Evolutionary conservation across 2,797 vertebrate species (phyloP).

Genomic region (Bovichtus diacanthus): DNA sequence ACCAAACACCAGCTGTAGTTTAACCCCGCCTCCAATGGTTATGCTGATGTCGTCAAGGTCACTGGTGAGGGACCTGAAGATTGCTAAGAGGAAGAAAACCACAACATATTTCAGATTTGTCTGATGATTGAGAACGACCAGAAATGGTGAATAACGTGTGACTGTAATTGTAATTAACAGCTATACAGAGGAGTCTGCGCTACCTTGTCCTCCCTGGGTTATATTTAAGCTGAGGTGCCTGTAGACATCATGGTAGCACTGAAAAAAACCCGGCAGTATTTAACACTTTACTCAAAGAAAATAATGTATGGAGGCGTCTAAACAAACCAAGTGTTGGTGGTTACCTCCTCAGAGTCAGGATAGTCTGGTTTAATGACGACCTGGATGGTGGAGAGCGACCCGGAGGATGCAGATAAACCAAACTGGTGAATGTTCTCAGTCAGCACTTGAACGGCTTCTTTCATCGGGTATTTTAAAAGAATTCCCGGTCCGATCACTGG

Average conservation of each 20-base stretch:
- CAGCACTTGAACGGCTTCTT: conserved; percentile 63
- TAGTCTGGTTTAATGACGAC: conserved; percentile 68
- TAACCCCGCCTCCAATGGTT: conserved; percentile 24
- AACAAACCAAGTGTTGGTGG: background rate
- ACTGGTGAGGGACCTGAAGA: conserved; percentile 65
- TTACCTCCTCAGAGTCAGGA: conserved; percentile 64
- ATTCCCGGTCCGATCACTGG: conserved; percentile 75
- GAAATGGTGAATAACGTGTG: background rate
- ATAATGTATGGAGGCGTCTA: background rate
- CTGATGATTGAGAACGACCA: background rate
- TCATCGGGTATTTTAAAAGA: conserved; percentile 40
- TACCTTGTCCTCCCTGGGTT: conserved; percentile 64
- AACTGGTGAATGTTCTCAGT: conserved; percentile 60
- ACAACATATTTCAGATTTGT: background rate
- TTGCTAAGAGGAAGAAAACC: conserved; percentile 40
- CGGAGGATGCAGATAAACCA: conserved; percentile 28
- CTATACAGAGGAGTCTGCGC: background rate
- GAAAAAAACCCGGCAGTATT: background rate
- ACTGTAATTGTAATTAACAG: background rate
- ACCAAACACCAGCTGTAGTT: conserved; percentile 75
- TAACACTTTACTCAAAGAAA: background rate
- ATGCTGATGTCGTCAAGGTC: conserved; percentile 72
- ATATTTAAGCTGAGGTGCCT: conserved; percentile 48
- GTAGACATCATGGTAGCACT: conserved; percentile 64
- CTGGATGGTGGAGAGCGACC: conserved; percentile 60